Evolutionary conservation across 2,797 vertebrate species (phyloP), one percentile per base, ranked within the genome.

Genomic region (Pantherophis vulpinus): DNA sequence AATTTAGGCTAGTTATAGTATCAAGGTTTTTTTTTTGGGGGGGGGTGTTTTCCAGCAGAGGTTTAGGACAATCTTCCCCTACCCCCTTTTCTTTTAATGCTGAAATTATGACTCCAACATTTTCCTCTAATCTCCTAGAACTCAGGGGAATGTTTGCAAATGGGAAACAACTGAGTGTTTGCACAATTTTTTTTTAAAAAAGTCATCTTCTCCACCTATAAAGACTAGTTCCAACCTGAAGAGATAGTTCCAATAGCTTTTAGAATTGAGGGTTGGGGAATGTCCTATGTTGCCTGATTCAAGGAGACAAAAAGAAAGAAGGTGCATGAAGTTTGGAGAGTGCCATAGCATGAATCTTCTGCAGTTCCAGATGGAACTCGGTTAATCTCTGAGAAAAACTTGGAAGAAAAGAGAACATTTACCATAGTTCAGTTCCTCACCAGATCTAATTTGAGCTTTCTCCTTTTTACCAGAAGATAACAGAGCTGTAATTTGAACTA

Each of bases 41-140:
- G 61, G 27, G 0, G 3, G 3, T 9, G 51, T 9, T 54, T 63
- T 63, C 25, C 37, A 66, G 61, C 47, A 66, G 56, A 54, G 10
- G 63, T 86, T 79, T 29, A 29, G 55, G 23, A 70, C 18, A 4
- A 27, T 51, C 74, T 9, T 4, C 16, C 9, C 47, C 61, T 12
- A 23, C 18, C 8, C 3, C 32, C 16, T 23, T 18, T 51, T 29
- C 11, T 11, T 88, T 51, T 89, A 89, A 90, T 32, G 60, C 61
- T 88, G 42, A 91, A 92, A 92, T 92, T 90, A 88, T 32, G 32
- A 90, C 58, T 87, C 47, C 63, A 87, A 9, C 25, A 27, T 87
- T 92, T 63, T 90, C n/a, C 32, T 83, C 89, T 88, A 60, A 88
- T 60, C 25, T 90, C 42, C n/a, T 87, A 92, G 42, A 87, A 60